Conservation (phyloP, 2,113 vertebrate species). For the Edolisoma coerulescens region DNA sequence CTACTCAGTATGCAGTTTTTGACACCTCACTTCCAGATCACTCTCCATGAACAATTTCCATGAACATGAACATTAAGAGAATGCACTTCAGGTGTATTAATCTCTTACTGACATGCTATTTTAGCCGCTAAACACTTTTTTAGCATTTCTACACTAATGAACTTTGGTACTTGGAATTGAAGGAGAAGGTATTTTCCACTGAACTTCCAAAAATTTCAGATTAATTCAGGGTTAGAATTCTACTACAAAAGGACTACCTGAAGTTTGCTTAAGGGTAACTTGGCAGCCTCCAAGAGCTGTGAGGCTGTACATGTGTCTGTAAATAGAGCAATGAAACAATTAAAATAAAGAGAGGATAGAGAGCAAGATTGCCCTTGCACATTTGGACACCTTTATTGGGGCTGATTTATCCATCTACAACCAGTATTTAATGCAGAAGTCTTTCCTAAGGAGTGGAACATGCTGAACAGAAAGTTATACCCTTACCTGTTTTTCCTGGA, state of each 20-base stretch:
- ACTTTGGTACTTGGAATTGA: neutral
- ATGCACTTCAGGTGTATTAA: neutral
- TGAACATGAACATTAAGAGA: neutral
- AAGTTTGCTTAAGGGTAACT: neutral
- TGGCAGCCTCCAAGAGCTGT: neutral
- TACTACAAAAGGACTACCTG: neutral
- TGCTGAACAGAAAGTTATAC: neutral
- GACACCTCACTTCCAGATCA: neutral
- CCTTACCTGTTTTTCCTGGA: slow-evolving; percentile 31
- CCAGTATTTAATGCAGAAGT: neutral
- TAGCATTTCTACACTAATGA: neutral
- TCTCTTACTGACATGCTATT: neutral
- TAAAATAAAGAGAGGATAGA: neutral
- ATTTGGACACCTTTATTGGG: neutral
- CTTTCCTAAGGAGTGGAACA: neutral
- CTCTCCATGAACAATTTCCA: neutral
- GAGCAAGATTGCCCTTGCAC: neutral
- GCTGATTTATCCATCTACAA: neutral
- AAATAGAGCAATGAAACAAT: neutral
- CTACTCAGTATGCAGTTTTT: neutral
- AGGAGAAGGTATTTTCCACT: neutral
- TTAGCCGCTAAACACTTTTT: neutral
- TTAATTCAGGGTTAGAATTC: neutral
- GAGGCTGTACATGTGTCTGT: neutral
- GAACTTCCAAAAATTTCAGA: neutral